These are phyloP conservation scores for Microcebus jonahi DNA, from an alignment of 2,113 vertebrate species.

Conservation along the genomic window DNA sequence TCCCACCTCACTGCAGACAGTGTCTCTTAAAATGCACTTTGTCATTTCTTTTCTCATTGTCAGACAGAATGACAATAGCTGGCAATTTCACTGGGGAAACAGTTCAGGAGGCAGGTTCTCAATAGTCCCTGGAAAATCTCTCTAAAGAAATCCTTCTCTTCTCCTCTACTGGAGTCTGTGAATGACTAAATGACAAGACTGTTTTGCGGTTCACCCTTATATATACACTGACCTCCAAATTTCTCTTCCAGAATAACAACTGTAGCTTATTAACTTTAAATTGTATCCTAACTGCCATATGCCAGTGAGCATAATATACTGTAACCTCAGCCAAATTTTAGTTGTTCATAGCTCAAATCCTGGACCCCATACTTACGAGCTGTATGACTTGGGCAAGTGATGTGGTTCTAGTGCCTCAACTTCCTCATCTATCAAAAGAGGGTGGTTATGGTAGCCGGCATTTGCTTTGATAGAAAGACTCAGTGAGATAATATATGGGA, in stretches of 20 bases:
- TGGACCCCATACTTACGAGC: neutral
- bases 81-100: conserved; percentile 25
- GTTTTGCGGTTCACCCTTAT: neutral
- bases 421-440: neutral
- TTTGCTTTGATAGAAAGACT: neutral
- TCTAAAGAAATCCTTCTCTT: neutral
- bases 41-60: conserved; percentile 45
- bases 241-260: neutral
- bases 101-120: neutral
- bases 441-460: neutral
- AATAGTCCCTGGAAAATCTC: neutral
- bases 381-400: neutral
- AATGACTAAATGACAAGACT: neutral
- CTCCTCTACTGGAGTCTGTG: neutral
- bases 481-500: neutral
- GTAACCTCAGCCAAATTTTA: neutral
- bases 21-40: conserved; percentile 64
- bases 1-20: conserved; percentile 58
- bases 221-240: neutral
- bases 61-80: conserved; percentile 35
- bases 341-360: neutral
- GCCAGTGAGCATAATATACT: neutral
- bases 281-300: neutral
- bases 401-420: neutral
- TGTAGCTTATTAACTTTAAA: neutral